Evolutionary conservation across 1,140 invertebrate genomes (phyloP).

Genomic region (Cecropterus lyciades): DNA sequence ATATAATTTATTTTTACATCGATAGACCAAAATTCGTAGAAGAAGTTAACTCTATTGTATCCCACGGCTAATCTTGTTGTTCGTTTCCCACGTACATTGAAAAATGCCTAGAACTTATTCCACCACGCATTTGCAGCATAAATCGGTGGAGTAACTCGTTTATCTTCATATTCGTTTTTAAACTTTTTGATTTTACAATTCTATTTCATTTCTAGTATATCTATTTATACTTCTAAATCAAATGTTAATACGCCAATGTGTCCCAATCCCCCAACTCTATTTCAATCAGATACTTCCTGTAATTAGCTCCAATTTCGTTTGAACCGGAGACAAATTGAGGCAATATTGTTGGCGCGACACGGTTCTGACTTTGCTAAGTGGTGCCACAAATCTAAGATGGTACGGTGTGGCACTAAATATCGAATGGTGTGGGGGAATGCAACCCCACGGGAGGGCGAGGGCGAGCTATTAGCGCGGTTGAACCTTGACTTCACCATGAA

Average conservation of each 20-base stretch:
- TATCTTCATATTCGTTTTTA: too few species aligned
- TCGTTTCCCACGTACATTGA: too few species aligned
- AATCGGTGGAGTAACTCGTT: too few species aligned
- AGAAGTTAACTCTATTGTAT: too few species aligned
- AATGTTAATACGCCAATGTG: constrained; percentile 22
- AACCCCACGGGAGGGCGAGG: constrained; percentile 61
- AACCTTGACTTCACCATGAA: constrained; percentile 70
- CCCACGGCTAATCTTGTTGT: too few species aligned
- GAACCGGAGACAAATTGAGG: constrained; percentile 58
- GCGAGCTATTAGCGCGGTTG: constrained; percentile 71
- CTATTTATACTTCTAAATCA: constrained; percentile 4
- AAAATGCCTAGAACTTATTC: too few species aligned
- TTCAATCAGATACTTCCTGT: constrained; percentile 44
- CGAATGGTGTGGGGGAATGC: constrained; percentile 64
- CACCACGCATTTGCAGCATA: too few species aligned
- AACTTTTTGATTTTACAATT: too few species aligned
- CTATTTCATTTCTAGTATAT: too few species aligned
- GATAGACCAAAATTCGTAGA: too few species aligned
- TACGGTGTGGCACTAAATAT: constrained; percentile 80
- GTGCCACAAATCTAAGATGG: constrained; percentile 78
- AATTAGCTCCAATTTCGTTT: constrained; percentile 43
- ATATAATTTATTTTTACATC: too few species aligned
- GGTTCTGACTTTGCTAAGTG: constrained; percentile 58
- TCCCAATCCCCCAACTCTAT: constrained; percentile 20
- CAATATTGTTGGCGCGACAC: constrained; percentile 59